Evolutionary conservation across 2,888 invertebrate species (phyloP).

Genomic region (Rambutsinella grinnellia): DNA sequence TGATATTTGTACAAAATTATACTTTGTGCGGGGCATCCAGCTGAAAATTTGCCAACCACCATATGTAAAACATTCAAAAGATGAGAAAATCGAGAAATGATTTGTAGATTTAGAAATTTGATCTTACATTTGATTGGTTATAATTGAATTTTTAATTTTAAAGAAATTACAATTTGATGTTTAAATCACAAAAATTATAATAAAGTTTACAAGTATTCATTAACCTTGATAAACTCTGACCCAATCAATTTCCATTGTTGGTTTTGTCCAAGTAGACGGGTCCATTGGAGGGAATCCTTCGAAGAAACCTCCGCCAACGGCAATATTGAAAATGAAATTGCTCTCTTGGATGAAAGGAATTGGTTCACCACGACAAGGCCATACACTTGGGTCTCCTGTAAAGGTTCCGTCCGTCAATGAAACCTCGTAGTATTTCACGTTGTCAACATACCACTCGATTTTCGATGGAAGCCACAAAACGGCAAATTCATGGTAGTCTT

Average conservation of each 20-base stretch:
- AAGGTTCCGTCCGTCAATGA: constrained; percentile 57
- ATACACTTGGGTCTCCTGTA: constrained; percentile 47
- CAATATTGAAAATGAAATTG: constrained; percentile 63
- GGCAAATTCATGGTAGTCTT: constrained; percentile 62
- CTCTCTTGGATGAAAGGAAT: constrained; percentile 55
- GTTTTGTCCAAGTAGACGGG: constrained; percentile 59
- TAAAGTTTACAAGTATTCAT: too few species aligned
- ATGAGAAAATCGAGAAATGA: too few species aligned
- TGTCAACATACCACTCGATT: constrained; percentile 64
- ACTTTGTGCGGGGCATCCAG: neutral
- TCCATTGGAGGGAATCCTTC: constrained; percentile 41
- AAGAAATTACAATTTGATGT: too few species aligned
- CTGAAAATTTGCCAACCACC: neutral
- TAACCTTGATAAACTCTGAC: constrained; percentile 60
- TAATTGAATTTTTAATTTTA: too few species aligned
- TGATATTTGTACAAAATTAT: constrained; percentile 27
- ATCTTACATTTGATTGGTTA: too few species aligned
- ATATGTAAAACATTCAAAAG: too few species aligned
- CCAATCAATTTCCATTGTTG: constrained; percentile 64
- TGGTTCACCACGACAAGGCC: constrained; percentile 54
- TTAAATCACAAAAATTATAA: too few species aligned
- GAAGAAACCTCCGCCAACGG: constrained; percentile 63
- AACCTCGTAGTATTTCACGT: constrained; percentile 53
- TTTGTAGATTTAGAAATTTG: too few species aligned
- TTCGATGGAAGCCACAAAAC: constrained; percentile 59